phyloP scores from a whole-genome alignment of 2,797 vertebrate genomes.

The Onychomys leucogaster region DNA sequence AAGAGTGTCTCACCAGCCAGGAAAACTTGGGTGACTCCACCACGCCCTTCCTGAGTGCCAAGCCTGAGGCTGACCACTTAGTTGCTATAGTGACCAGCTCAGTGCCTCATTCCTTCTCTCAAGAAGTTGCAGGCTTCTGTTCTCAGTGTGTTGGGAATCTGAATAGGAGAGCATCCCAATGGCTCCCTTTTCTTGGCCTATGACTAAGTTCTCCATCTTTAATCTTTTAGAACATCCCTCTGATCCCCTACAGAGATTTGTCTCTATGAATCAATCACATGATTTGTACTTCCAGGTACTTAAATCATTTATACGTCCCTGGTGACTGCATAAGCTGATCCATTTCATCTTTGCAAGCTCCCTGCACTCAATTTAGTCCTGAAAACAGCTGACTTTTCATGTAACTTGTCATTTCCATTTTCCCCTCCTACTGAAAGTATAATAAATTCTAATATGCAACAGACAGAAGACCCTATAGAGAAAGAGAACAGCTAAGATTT shows the following conservation, averaged over 20 bases:
- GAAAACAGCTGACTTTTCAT: constrained; percentile 6
- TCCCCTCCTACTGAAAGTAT: neutral
- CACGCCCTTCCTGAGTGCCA: neutral
- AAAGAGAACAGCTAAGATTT: neutral
- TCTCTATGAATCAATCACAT: neutral
- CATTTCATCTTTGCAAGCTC: neutral
- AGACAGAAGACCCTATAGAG: neutral
- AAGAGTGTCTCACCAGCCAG: neutral
- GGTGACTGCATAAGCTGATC: neutral
- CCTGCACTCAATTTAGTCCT: neutral
- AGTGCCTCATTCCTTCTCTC: neutral
- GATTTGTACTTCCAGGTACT: constrained; percentile 26
- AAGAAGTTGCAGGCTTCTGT: neutral
- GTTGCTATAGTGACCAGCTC: neutral
- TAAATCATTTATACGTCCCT: neutral
- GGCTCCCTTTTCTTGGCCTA: neutral
- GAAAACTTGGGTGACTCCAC: neutral
- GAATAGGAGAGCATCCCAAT: neutral
- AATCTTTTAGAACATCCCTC: neutral
- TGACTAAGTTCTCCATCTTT: neutral
- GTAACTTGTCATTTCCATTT: neutral
- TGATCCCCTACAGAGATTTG: neutral
- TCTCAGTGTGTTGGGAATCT: neutral
- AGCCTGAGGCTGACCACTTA: neutral
- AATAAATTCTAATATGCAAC: constrained; percentile 41